These are phyloP conservation scores for Ptychoptera contaminata DNA, from an alignment of 2,888 invertebrate genomes.

Conservation along the genomic window DNA sequence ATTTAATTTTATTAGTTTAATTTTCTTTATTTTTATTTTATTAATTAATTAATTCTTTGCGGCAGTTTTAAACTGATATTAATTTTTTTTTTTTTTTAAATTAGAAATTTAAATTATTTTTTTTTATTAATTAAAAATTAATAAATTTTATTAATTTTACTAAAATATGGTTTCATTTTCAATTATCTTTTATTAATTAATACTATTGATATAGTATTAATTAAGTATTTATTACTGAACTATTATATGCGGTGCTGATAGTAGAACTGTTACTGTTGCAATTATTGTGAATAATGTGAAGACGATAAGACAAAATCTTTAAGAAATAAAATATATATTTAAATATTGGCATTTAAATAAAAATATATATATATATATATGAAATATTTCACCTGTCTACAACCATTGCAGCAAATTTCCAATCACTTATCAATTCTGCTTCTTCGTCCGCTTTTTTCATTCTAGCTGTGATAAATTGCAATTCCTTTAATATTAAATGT, in stretches of 20 bases:
- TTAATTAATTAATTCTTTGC: slow-evolving; percentile 1
- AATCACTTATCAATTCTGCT: slow-evolving; percentile 84
- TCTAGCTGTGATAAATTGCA: slow-evolving; percentile 86
- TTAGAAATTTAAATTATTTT: slow-evolving; percentile 2
- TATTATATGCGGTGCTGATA: slow-evolving; percentile 88
- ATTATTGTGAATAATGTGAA: slow-evolving; percentile 89
- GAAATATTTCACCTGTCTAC: slow-evolving; percentile 57
- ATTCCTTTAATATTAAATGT: slow-evolving; percentile 77
- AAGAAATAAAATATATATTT: slow-evolving; percentile 16
- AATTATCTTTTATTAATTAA: background rate
- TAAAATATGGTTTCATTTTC: no score
- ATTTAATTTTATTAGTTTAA: background rate
- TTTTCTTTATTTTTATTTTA: slow-evolving; percentile 4
- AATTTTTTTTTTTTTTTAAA: background rate
- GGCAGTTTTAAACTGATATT: slow-evolving; percentile 4
- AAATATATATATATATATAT: background rate
- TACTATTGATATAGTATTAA: slow-evolving; percentile 2
- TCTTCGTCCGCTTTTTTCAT: slow-evolving; percentile 92
- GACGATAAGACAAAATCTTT: slow-evolving; percentile 83
- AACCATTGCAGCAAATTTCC: slow-evolving; percentile 98
- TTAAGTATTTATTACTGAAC: slow-evolving; percentile 50
- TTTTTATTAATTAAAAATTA: background rate
- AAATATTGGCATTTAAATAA: background rate
- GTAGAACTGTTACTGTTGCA: slow-evolving; percentile 79
- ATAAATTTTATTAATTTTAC: background rate